Evolutionary conservation across 1,140 invertebrate species (phyloP), one percentile per base, ranked within the genome.

Genomic region (Plectus sambesii): DNA sequence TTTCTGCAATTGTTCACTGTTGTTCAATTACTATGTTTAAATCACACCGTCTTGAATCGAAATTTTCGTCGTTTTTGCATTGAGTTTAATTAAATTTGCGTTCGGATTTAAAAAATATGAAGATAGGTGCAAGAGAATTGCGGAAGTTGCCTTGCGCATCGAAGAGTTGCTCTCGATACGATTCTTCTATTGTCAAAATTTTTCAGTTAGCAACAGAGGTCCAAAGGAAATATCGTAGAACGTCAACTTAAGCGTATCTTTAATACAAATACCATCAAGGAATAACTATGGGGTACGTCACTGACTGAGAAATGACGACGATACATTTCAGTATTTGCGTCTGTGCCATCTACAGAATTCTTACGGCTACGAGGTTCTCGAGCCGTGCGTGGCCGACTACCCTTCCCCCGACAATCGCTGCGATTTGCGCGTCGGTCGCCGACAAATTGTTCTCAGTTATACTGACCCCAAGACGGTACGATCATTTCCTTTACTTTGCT

Each of bases 301-400:
- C 3, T 15, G n/a, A 2, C 23, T 50, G 5, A 8, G 23, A 49
- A 20, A 40, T 6, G 23, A 55, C 9, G 35, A 6, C 26, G 5
- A 9, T 42, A 9, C 25, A 3, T 47, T 56, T 25, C 46, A 56
- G 53, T 56, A 52, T 38, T 37, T 56, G 1, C 30, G 48, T n/a
- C 26, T 44, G 2, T 56, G 55, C 19, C 47, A 56, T 22, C 47
- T 39, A 3, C 47, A 54, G 1, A 37, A 46, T 5, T 45, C 39
- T 9, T 56, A 56, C 23, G 44, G 46, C 2, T 56, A 56, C 26
- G 55, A 56, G 36, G 12, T 40, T 5, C 26, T 55, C 23, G 36
- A 33, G 3, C 30, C 44, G 0, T 51, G 42, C 19, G 17, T 17
- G 9, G 46, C 53, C 8, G 50, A 55, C 36, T 55, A 55, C 23